phyloP scores from a whole-genome alignment of 2,888 invertebrate species.

The Lasioglossum malachurum region DNA sequence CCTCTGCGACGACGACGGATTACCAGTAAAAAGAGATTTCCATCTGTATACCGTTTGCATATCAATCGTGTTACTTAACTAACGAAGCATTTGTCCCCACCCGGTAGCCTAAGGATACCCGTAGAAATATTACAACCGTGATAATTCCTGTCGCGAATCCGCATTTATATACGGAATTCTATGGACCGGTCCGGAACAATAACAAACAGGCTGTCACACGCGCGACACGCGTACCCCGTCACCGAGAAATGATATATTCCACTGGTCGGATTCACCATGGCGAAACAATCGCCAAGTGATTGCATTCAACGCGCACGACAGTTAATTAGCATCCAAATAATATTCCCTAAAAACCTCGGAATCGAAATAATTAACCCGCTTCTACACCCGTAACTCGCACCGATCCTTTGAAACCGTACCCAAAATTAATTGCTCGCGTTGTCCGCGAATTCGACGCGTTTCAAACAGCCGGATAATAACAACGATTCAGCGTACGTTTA shows the following conservation, averaged over 20 bases:
- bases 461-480: background rate
- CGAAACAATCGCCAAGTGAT: conserved; percentile 10
- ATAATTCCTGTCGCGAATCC: background rate
- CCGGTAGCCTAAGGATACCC: background rate
- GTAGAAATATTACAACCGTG: background rate
- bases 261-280: background rate
- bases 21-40: background rate
- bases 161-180: conserved; percentile 1
- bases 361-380: background rate
- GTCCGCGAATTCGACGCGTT: background rate
- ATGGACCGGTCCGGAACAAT: background rate
- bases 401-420: background rate
- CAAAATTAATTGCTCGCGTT: background rate
- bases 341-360: background rate
- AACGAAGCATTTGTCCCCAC: background rate
- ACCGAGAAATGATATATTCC: background rate
- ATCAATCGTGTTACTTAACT: background rate
- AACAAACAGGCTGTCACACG: background rate
- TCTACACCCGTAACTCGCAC: no score
- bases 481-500: background rate
- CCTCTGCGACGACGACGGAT: background rate
- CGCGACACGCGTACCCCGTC: background rate
- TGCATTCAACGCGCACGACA: background rate
- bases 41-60: background rate
- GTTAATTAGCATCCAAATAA: conserved; percentile 4